phyloP scores from a whole-genome alignment of 2,113 vertebrate species.

The Carassius auratus region DNA sequence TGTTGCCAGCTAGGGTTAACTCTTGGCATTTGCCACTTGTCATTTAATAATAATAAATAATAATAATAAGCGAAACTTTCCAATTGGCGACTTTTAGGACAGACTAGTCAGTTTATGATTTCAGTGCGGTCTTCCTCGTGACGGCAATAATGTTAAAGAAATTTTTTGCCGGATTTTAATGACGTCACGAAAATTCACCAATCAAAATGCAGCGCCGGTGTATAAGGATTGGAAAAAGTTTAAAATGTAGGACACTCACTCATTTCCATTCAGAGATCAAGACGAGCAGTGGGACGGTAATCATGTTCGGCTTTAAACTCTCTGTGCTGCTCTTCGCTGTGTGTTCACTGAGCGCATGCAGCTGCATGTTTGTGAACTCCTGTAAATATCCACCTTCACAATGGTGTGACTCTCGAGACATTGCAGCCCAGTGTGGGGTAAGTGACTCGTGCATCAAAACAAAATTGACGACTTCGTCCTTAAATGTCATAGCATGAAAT shows the following conservation, averaged over 20 bases:
- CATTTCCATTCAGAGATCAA: not conserved
- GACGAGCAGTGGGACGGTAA: not conserved
- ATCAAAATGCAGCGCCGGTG: constrained; percentile 50
- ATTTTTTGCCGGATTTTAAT: constrained; percentile 39
- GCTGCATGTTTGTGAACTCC: not conserved
- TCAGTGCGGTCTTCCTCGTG: no score
- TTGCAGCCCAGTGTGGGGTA: constrained; percentile 80
- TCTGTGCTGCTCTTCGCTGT: constrained; percentile 48
- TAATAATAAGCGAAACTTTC: not conserved
- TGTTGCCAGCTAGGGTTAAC: not conserved
- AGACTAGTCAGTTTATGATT: not conserved
- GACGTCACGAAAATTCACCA: constrained; percentile 58
- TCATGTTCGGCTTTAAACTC: constrained; percentile 58
- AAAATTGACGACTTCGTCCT: not conserved
- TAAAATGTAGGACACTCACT: not conserved
- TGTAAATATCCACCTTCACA: constrained; percentile 69
- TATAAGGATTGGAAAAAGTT: not conserved
- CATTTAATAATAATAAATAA: no score
- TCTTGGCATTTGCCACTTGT: not conserved
- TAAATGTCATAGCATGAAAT: not conserved
- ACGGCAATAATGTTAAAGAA: not conserved
- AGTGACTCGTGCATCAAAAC: constrained; percentile 40
- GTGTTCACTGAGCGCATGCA: not conserved
- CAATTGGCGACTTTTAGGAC: no score
- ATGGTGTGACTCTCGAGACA: constrained; percentile 78